A percentile compares a stretch with the other conserved stretches of the same genome.
phyloP scores from a whole-genome alignment of 2,888 invertebrate genomes.

The Meloe dianella region DNA sequence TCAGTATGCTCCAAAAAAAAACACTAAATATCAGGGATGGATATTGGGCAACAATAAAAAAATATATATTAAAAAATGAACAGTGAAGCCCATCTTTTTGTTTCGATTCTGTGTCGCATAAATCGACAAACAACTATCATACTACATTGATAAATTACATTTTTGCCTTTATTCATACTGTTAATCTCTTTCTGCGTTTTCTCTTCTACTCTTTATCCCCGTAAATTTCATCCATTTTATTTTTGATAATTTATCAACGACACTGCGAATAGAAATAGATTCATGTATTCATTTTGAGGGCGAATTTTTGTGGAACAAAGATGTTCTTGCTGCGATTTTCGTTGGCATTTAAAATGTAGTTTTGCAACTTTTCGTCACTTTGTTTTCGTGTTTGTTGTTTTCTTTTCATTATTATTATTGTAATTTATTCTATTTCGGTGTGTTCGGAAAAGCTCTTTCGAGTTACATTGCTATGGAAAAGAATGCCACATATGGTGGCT shows the following conservation, averaged over 20 bases:
- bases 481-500: neutral
- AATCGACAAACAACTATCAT: conserved; percentile 33
- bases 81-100: conserved; percentile 26
- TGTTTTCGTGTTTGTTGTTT: too few relatives aligned
- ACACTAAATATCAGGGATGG: neutral
- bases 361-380: neutral
- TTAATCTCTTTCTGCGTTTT: neutral
- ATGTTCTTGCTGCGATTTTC: neutral
- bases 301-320: too few relatives aligned
- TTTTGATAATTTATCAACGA: conserved; percentile 5
- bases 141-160: conserved; percentile 30
- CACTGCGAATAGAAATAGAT: neutral
- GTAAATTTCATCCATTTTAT: neutral
- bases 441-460: neutral
- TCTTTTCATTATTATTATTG: too few relatives aligned
- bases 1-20: neutral
- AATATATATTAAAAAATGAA: conserved; percentile 12
- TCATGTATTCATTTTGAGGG: neutral
- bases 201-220: neutral
- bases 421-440: neutral
- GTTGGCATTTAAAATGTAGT: neutral
- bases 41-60: neutral
- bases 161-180: conserved; percentile 12
- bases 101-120: conserved; percentile 24
- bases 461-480: neutral